These are phyloP conservation scores for Noturus placidus DNA, from an alignment of 2,113 vertebrate species.

Conservation along the genomic window DNA sequence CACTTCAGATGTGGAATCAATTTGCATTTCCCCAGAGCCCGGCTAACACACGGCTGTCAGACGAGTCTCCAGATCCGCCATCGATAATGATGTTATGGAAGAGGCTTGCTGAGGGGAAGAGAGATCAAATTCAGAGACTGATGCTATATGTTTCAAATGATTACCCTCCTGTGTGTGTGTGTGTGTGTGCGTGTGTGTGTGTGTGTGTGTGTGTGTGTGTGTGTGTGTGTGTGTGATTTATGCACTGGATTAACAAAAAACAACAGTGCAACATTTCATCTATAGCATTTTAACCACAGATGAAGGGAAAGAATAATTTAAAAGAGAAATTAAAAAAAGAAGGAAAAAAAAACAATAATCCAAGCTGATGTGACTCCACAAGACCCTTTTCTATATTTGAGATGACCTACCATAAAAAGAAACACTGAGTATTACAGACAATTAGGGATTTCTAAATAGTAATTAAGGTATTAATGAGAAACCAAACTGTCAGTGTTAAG, in stretches of 20 bases:
- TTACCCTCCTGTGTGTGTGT: slow-evolving; percentile 68
- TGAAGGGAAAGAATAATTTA: slow-evolving; percentile 49
- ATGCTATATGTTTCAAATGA: slow-evolving; percentile 74
- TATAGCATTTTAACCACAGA: slow-evolving; percentile 67
- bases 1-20: slow-evolving; percentile 80
- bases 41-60: slow-evolving; percentile 77
- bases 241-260: slow-evolving; percentile 70
- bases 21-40: slow-evolving; percentile 78
- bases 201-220: slow-evolving; percentile 55
- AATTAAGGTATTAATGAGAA: slow-evolving; percentile 75
- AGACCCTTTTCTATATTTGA: slow-evolving; percentile 67
- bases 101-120: slow-evolving; percentile 63
- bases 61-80: slow-evolving; percentile 70
- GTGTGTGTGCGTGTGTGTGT: slow-evolving; percentile 17
- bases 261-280: slow-evolving; percentile 67
- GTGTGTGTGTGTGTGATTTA: slow-evolving; percentile 57
- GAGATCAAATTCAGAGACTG: slow-evolving; percentile 74
- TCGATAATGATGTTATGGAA: slow-evolving; percentile 76
- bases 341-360: slow-evolving; percentile 63
- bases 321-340: slow-evolving; percentile 14
- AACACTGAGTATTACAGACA: slow-evolving; percentile 68
- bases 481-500: slow-evolving; percentile 69
- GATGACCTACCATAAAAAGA: slow-evolving; percentile 64
- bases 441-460: slow-evolving; percentile 70
- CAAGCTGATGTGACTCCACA: slow-evolving; percentile 51